Evolutionary conservation across 2,797 vertebrate genomes (phyloP).

Genomic region (Syndactyla subalaris): DNA sequence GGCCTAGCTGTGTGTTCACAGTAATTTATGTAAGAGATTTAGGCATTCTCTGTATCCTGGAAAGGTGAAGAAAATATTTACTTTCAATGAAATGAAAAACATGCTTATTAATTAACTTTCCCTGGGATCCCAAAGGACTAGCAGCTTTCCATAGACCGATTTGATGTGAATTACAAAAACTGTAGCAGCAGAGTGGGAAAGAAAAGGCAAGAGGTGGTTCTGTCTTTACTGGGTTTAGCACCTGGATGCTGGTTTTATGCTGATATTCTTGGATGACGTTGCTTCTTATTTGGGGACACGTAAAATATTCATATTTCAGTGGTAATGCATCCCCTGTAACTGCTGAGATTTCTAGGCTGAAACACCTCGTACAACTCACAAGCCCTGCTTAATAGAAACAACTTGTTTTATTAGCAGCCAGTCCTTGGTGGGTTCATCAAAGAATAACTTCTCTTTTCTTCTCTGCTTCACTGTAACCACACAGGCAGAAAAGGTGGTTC

Average conservation of each 20-base stretch:
- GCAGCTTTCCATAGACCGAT: not conserved
- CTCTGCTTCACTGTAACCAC: not conserved
- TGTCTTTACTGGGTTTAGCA: not conserved
- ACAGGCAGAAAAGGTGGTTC: not conserved
- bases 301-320: not conserved
- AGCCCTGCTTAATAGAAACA: not conserved
- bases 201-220: not conserved
- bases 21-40: not conserved
- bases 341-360: not conserved
- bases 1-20: not conserved
- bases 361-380: not conserved
- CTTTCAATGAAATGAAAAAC: not conserved
- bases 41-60: not conserved
- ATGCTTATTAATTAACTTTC: not conserved
- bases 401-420: not conserved
- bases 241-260: not conserved
- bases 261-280: not conserved
- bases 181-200: not conserved
- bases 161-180: not conserved
- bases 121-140: not conserved
- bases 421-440: not conserved
- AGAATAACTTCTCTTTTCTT: not conserved
- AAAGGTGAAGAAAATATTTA: not conserved
- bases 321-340: not conserved
- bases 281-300: accelerated